Percentiles rank a stretch among this genome's conserved stretches.
Conservation (phyloP, 2,888 invertebrate genomes). For the Rhagonycha lutea region DNA sequence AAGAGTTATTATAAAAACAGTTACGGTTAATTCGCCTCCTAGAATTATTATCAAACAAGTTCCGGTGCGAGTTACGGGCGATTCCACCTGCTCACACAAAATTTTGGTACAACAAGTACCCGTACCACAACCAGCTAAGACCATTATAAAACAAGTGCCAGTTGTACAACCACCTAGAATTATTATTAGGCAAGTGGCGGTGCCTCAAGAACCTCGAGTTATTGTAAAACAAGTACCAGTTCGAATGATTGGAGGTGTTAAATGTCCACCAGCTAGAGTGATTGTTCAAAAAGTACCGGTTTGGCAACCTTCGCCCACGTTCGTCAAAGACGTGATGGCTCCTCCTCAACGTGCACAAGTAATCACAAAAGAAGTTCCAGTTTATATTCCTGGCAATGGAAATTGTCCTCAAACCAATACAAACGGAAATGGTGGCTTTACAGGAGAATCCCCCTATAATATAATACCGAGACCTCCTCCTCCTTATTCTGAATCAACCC, state of each 20-base stretch:
- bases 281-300: conserved; percentile 13
- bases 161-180: neutral
- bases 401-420: conserved; percentile 1
- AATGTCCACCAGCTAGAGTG: neutral
- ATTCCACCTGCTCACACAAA: neutral
- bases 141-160: neutral
- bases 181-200: conserved; percentile 1
- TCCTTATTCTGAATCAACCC: neutral
- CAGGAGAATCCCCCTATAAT: neutral
- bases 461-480: neutral
- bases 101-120: conserved; percentile 7
- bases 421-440: neutral
- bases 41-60: conserved; percentile 6
- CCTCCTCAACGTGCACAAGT: neutral
- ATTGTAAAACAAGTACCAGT: conserved; percentile 1
- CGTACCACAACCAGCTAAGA: neutral
- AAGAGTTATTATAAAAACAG: conserved; percentile 6
- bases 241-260: neutral
- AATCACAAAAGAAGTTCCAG: conserved; percentile 7
- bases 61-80: neutral
- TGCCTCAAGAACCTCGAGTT: neutral
- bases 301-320: conserved; percentile 3
- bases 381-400: neutral
- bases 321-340: conserved; percentile 15
- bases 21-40: conserved; percentile 11